These are phyloP conservation scores for Laticauda laticaudata DNA, from an alignment of 2,113 vertebrate genomes.

Conservation along the genomic window DNA sequence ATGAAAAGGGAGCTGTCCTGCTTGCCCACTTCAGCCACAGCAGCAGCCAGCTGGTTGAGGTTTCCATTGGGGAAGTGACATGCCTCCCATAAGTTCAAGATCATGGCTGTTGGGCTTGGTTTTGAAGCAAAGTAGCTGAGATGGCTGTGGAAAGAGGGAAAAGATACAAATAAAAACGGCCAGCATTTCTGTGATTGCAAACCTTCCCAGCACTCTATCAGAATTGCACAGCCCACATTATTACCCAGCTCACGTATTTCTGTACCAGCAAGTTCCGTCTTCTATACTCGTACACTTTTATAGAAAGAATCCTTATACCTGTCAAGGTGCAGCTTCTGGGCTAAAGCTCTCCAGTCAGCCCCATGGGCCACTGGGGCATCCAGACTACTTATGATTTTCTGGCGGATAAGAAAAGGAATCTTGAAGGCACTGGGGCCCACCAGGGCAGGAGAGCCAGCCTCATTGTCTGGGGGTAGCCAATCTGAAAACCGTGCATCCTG, in stretches of 20 bases:
- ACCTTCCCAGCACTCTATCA: neutral
- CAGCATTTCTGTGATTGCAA: neutral
- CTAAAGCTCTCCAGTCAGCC: constrained; percentile 94
- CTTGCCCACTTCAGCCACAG: constrained; percentile 96
- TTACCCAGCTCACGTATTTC: neutral
- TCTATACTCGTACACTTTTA: neutral
- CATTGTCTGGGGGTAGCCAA: constrained; percentile 80
- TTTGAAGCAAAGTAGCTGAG: constrained; percentile 96
- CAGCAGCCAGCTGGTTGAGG: constrained; percentile 92
- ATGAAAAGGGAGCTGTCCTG: constrained; percentile 93
- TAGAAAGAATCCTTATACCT: constrained; percentile 74
- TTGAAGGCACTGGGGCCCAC: constrained; percentile 99
- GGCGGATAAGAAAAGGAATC: constrained; percentile 99
- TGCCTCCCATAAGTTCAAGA: constrained; percentile 98
- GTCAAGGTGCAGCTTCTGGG: constrained; percentile 96
- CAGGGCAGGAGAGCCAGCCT: constrained; percentile 88
- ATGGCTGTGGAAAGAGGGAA: constrained; percentile 77
- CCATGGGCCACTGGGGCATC: constrained; percentile 87
- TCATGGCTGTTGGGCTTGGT: constrained; percentile 93
- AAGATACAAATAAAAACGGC: neutral
- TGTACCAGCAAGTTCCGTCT: neutral
- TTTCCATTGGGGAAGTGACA: constrained; percentile 96
- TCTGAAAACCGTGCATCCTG: constrained; percentile 85
- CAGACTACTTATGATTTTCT: constrained; percentile 99
- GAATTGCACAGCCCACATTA: neutral